Evolutionary conservation across 1,140 invertebrate genomes (phyloP).

Genomic region (Xylocopa sonorina): DNA sequence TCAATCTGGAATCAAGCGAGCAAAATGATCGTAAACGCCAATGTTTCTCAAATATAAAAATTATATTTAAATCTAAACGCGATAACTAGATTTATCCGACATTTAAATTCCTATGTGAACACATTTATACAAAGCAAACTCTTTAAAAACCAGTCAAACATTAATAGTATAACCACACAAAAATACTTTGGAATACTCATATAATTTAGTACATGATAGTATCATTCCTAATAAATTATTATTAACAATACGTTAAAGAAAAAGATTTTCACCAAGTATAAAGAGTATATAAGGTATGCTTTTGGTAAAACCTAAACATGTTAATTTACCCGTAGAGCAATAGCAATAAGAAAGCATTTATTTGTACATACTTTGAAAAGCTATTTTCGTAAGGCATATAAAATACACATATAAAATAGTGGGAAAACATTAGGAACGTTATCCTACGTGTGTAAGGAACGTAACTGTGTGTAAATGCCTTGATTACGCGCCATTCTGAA

Average conservation of each 20-base stretch:
- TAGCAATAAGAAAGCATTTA: slow-evolving; percentile 19
- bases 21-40: too few relatives aligned
- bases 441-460: slow-evolving; percentile 36
- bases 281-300: background rate
- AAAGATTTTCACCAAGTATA: background rate
- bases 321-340: slow-evolving; percentile 17
- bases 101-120: background rate
- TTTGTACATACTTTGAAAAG: slow-evolving; percentile 22
- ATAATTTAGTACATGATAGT: too few relatives aligned
- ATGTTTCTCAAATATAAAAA: too few relatives aligned
- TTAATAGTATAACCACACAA: too few relatives aligned
- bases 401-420: too few relatives aligned
- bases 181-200: too few relatives aligned
- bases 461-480: slow-evolving; percentile 50
- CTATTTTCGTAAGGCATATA: slow-evolving; percentile 18
- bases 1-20: slow-evolving; percentile 49
- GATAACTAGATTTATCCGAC: background rate
- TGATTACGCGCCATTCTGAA: slow-evolving; percentile 30
- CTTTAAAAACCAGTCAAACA: too few relatives aligned
- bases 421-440: slow-evolving; percentile 1
- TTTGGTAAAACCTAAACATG: too few relatives aligned
- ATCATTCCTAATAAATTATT: too few relatives aligned
- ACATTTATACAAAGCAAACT: too few relatives aligned
- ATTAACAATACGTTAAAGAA: background rate
- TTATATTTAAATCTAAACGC: background rate